phyloP scores from a whole-genome alignment of 1,140 invertebrate genomes.

The Drosophila rhopaloa region DNA sequence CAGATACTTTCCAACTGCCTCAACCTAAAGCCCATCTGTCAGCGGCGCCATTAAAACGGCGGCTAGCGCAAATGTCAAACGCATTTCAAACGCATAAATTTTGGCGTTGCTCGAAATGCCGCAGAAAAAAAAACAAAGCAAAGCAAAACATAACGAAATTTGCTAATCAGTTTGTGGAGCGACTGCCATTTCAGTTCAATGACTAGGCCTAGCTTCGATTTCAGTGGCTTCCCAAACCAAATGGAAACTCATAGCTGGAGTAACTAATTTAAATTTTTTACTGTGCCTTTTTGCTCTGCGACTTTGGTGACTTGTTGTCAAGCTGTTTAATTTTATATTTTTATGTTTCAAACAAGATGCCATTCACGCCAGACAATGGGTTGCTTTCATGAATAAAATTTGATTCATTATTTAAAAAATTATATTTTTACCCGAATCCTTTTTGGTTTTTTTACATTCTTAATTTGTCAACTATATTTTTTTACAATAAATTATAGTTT shows the following conservation, averaged over 20 bases:
- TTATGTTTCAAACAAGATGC: constrained; percentile 38
- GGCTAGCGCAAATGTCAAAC: constrained; percentile 59
- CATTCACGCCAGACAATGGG: constrained; percentile 6
- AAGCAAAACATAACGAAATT: constrained; percentile 17
- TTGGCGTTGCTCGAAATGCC: constrained; percentile 30
- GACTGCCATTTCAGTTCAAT: constrained; percentile 53
- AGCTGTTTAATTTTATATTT: constrained; percentile 39
- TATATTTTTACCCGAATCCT: too few relatives aligned
- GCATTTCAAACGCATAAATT: constrained; percentile 64
- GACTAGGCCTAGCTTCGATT: constrained; percentile 48
- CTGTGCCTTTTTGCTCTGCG: constrained; percentile 1
- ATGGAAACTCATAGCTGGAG: constrained; percentile 5
- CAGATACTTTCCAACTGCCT: constrained; percentile 62
- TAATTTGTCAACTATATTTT: not conserved
- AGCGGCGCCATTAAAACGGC: constrained; percentile 36
- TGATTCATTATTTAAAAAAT: too few relatives aligned
- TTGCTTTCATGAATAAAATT: not conserved
- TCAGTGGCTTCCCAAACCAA: constrained; percentile 11
- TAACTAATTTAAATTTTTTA: constrained; percentile 38
- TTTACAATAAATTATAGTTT: not conserved
- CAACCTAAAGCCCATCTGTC: constrained; percentile 44
- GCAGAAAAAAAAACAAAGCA: not conserved
- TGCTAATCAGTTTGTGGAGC: constrained; percentile 51
- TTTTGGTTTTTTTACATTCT: too few relatives aligned
- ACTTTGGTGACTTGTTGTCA: constrained; percentile 57